phyloP scores from a whole-genome alignment of 2,888 invertebrate genomes.

The Miltochrista miniata region DNA sequence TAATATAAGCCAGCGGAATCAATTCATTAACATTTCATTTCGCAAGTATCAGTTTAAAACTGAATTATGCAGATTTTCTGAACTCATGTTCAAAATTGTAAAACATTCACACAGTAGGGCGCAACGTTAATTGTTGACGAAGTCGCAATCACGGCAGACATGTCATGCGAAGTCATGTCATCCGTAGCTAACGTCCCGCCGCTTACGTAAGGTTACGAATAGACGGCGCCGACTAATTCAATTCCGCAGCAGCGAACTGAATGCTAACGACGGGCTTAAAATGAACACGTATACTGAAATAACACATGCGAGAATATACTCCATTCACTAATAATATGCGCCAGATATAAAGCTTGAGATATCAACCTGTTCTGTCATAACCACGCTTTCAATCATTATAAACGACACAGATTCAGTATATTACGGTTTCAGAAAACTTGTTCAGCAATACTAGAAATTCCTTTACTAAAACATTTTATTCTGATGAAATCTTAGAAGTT shows the following conservation, averaged over 20 bases:
- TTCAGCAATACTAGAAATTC: constrained; percentile 2
- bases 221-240: constrained; percentile 52
- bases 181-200: constrained; percentile 19
- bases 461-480: constrained; percentile 15
- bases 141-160: constrained; percentile 37
- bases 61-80: not conserved
- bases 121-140: constrained; percentile 32
- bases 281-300: constrained; percentile 47
- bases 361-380: constrained; percentile 16
- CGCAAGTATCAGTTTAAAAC: no score
- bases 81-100: constrained; percentile 11
- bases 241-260: constrained; percentile 48
- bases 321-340: constrained; percentile 34
- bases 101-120: constrained; percentile 15
- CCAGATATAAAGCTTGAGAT: constrained; percentile 20
- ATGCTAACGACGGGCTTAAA: constrained; percentile 53
- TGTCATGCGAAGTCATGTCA: constrained; percentile 40
- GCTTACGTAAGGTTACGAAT: constrained; percentile 38
- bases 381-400: constrained; percentile 14
- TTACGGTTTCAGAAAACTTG: constrained; percentile 25
- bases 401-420: constrained; percentile 12
- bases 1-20: no score
- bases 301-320: constrained; percentile 37
- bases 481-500: constrained; percentile 3
- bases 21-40: no score